A percentile compares a stretch with the other conserved stretches of the same genome.
Conservation (phyloP, 2,113 vertebrate species). For the Syrrhaptes paradoxus region DNA sequence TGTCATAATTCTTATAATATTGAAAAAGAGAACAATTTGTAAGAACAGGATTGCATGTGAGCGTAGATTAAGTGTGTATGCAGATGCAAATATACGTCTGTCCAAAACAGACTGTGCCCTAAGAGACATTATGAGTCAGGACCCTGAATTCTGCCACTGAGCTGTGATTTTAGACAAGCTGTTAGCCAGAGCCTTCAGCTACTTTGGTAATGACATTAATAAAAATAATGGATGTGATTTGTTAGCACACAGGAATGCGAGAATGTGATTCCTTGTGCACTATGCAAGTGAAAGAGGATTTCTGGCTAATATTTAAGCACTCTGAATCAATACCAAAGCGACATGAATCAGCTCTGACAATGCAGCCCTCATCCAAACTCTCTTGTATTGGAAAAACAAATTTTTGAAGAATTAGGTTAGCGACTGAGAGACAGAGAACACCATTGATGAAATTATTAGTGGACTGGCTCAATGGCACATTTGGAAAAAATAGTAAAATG, state of each 20-base stretch:
- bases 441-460: slow-evolving; percentile 26
- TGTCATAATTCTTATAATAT: slow-evolving; percentile 4
- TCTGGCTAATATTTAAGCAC: slow-evolving; percentile 25
- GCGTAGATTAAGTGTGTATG: not conserved
- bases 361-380: slow-evolving; percentile 30
- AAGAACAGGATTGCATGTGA: not conserved
- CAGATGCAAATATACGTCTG: not conserved
- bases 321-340: slow-evolving; percentile 29
- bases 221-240: not conserved
- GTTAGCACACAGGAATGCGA: not conserved
- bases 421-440: slow-evolving; percentile 16
- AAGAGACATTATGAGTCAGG: not conserved
- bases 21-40: slow-evolving; percentile 13
- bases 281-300: slow-evolving; percentile 39
- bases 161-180: not conserved
- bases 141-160: not conserved
- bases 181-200: not conserved
- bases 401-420: not conserved
- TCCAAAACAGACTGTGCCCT: not conserved
- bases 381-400: slow-evolving; percentile 31
- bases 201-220: not conserved
- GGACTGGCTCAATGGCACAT: not conserved
- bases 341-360: slow-evolving; percentile 47
- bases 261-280: slow-evolving; percentile 31
- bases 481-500: not conserved